Evolutionary conservation across 2,113 vertebrate species (phyloP).

Genomic region (Guaruba guarouba): DNA sequence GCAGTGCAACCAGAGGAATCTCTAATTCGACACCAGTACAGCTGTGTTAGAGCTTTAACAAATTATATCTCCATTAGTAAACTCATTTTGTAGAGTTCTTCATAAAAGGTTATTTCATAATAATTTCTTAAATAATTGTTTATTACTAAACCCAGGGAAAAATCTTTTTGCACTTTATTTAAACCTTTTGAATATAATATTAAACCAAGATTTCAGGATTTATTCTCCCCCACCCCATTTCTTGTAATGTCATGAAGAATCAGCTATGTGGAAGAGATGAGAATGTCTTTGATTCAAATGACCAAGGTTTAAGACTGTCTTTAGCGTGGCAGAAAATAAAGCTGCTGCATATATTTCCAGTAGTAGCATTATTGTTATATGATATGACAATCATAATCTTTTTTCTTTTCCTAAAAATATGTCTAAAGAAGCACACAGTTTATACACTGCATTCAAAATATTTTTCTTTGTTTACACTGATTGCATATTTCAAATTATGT

Average conservation of each 20-base stretch:
- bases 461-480: constrained; percentile 75
- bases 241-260: constrained; percentile 40
- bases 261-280: constrained; percentile 39
- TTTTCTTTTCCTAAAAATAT: constrained; percentile 41
- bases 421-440: constrained; percentile 60
- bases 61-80: background rate
- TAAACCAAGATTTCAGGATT: constrained; percentile 12
- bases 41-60: background rate
- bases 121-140: background rate
- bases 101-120: background rate
- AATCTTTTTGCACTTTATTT: background rate
- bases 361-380: constrained; percentile 39
- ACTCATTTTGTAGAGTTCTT: background rate
- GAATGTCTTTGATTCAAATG: constrained; percentile 46
- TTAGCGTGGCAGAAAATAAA: constrained; percentile 36
- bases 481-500: constrained; percentile 73
- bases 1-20: background rate
- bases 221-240: background rate
- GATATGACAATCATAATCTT: constrained; percentile 11
- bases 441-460: constrained; percentile 73
- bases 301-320: constrained; percentile 47
- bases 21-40: background rate
- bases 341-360: constrained; percentile 37
- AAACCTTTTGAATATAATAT: background rate
- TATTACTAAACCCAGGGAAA: background rate